Conservation (phyloP, 2,113 vertebrate genomes). For the Noturus placidus region DNA sequence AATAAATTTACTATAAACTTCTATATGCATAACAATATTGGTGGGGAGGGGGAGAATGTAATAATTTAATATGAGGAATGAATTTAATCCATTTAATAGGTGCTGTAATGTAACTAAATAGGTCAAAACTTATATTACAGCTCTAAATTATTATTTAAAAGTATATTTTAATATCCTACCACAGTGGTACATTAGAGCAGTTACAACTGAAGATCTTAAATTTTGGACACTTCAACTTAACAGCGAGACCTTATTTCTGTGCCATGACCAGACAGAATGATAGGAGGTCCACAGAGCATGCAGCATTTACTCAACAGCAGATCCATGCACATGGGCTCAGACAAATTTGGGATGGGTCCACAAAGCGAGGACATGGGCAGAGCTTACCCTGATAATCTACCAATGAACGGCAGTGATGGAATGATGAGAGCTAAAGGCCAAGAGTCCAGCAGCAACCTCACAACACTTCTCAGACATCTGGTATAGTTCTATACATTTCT, state of each 20-base stretch:
- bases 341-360: constrained; percentile 56
- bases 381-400: constrained; percentile 56
- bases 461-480: constrained; percentile 69
- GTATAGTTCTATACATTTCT: constrained; percentile 47
- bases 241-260: neutral
- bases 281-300: constrained; percentile 40
- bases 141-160: no score
- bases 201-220: no score
- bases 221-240: no score
- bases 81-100: neutral
- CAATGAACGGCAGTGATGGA: constrained; percentile 32
- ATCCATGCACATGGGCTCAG: constrained; percentile 42
- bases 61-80: no score
- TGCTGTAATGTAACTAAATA: neutral
- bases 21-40: neutral
- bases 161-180: no score
- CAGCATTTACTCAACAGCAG: constrained; percentile 58
- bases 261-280: constrained; percentile 46
- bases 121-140: no score
- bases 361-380: constrained; percentile 44
- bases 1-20: neutral
- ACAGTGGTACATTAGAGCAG: no score
- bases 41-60: no score
- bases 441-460: constrained; percentile 59
- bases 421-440: constrained; percentile 53